Base-by-base conservation (phyloP, 2,888 invertebrate genomes). In the Scaptomyza flava region DNA sequence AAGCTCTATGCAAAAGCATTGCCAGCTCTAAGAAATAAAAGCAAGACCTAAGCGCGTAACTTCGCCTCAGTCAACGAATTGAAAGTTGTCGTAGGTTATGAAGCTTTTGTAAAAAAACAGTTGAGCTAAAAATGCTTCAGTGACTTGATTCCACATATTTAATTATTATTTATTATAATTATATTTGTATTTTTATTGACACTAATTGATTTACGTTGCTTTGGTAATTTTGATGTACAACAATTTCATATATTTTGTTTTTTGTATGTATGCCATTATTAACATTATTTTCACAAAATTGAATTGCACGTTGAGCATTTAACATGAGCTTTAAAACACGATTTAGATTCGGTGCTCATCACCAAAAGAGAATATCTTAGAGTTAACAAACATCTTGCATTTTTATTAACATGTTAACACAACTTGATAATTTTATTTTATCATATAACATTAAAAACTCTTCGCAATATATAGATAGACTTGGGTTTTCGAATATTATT, bases 151-250 rank as follows among this genome's bases (percentile, higher is more conserved):
- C 27, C 54, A 58, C 56, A 66, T 53, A 67, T 60, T 50, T 31
- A 52, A 60, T 51, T 23, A 58, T 57, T 42, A 58, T 42, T 57
- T 43, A 60, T 42, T 65, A 61, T 57, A 72, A 62, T 72, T 69
- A 75, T 67, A 72, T 66, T 74, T 85, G 48, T 52, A 79, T 66
- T 74, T 85, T 46, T 52, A 79, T 86, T 86, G 81, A 82, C 81
- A 86, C 87, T 86, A 86, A 83, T 82, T 83, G 84, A 72, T 79
- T 81, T 73, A 67, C 56, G 71, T 84, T 81, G 72, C 68, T 77
- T 71, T 79, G 62, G 67, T 77, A 77, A 79, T 87, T 83, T 78
- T 76, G 81, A 84, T 87, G 76, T 84, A 83, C 77, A 86, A 81
- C 78, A 82, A 80, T 65, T 68, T 65, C 53, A 65, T 67, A 66